Percentiles rank a stretch among this genome's conserved stretches.
phyloP scores from a whole-genome alignment of 2,113 vertebrate genomes.

The Tyrannus savana region DNA sequence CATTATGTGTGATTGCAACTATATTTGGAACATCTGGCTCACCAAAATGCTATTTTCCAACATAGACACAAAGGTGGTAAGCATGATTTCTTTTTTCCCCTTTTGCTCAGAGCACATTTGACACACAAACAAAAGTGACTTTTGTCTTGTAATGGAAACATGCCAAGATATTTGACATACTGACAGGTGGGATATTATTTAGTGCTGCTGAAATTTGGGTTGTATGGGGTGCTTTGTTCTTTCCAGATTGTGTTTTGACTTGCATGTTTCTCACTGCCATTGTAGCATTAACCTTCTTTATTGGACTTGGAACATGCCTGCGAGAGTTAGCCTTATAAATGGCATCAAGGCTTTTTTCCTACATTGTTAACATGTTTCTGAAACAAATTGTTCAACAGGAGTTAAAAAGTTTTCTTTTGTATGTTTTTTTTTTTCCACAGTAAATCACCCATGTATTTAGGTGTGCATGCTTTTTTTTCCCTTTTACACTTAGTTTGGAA shows the following conservation, averaged over 20 bases:
- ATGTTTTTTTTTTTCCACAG: neutral
- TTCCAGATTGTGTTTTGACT: slow-evolving; percentile 82
- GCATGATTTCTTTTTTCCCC: neutral
- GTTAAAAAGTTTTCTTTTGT: slow-evolving; percentile 3
- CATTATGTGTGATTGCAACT: neutral
- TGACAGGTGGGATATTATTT: slow-evolving; percentile 77
- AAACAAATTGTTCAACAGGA: neutral
- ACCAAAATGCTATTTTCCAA: slow-evolving; percentile 55
- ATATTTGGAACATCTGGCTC: slow-evolving; percentile 57
- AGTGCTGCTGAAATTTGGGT: slow-evolving; percentile 71
- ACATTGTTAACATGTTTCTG: slow-evolving; percentile 13
- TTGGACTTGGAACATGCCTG: slow-evolving; percentile 79
- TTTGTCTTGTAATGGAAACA: slow-evolving; percentile 74
- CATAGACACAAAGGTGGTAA: slow-evolving; percentile 1
- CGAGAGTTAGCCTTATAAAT: slow-evolving; percentile 37
- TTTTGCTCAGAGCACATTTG: slow-evolving; percentile 63
- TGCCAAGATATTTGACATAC: slow-evolving; percentile 72
- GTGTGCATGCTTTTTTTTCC: neutral
- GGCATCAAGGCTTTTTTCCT: neutral
- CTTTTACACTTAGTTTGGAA: neutral
- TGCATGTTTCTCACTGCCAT: slow-evolving; percentile 78
- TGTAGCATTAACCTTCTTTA: slow-evolving; percentile 77
- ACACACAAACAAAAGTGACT: slow-evolving; percentile 73
- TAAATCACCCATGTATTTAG: neutral
- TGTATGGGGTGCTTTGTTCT: slow-evolving; percentile 78